Conservation (phyloP, 2,888 invertebrate genomes). For the Mimumesa dahlbomi region DNA sequence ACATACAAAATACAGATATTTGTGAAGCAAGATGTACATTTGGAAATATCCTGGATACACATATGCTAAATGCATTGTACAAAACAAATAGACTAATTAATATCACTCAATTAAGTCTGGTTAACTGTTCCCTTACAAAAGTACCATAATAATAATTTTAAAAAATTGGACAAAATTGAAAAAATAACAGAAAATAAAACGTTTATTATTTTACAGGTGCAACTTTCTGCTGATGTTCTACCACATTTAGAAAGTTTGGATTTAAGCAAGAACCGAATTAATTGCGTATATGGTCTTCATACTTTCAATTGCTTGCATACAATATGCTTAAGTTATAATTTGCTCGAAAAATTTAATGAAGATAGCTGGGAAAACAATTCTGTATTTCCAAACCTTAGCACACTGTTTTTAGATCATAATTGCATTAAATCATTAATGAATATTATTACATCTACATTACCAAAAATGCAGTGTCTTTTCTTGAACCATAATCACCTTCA, state of each 20-base stretch:
- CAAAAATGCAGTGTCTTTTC: constrained; percentile 59
- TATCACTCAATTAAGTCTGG: constrained; percentile 57
- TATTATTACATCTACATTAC: constrained; percentile 40
- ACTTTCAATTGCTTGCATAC: constrained; percentile 54
- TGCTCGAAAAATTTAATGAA: constrained; percentile 39
- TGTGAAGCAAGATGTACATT: constrained; percentile 43
- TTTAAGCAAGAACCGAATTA: constrained; percentile 61
- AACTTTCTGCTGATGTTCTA: constrained; percentile 50
- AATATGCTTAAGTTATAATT: constrained; percentile 62
- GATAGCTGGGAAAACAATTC: background rate
- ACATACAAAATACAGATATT: constrained; percentile 37
- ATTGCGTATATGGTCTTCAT: constrained; percentile 52
- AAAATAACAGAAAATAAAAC: background rate
- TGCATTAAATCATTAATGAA: constrained; percentile 46
- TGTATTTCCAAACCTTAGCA: constrained; percentile 49
- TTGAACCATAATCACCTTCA: constrained; percentile 58
- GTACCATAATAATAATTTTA: constrained; percentile 18
- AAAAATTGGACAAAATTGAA: no score
- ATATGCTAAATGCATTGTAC: constrained; percentile 45
- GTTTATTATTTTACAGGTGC: constrained; percentile 38
- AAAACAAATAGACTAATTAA: constrained; percentile 33
- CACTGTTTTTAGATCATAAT: constrained; percentile 63
- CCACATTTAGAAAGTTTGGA: constrained; percentile 63
- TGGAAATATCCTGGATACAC: constrained; percentile 51
- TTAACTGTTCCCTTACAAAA: constrained; percentile 57